phyloP scores from a whole-genome alignment of 2,888 invertebrate genomes.

The Protonemura montana region DNA sequence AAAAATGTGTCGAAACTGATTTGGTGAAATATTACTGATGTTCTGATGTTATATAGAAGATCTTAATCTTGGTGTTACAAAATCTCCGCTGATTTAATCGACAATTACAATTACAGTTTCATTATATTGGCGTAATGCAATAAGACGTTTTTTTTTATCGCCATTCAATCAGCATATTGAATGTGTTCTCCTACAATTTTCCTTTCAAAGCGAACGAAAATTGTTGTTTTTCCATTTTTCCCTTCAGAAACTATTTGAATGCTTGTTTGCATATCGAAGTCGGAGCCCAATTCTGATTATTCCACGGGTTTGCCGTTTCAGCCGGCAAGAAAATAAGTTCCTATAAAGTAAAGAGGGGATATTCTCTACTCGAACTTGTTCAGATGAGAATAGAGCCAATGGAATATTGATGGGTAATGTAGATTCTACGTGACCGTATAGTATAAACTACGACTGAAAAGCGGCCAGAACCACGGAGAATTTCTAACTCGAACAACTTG shows the following conservation, averaged over 20 bases:
- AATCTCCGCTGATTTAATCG: too few relatives aligned
- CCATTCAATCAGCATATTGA: background rate
- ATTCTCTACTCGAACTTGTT: background rate
- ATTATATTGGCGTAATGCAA: background rate
- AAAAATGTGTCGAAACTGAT: too few relatives aligned
- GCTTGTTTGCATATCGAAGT: background rate
- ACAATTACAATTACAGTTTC: too few relatives aligned
- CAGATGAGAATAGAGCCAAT: background rate
- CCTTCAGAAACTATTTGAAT: background rate
- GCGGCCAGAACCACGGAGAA: background rate
- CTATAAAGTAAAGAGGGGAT: background rate
- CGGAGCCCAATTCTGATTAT: background rate
- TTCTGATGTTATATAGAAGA: too few relatives aligned
- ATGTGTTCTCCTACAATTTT: background rate
- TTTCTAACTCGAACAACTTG: background rate
- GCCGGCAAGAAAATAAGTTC: background rate
- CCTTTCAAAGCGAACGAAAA: background rate
- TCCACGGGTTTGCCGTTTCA: background rate
- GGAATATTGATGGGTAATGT: constrained; percentile 4
- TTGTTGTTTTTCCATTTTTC: background rate
- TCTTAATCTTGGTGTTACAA: too few relatives aligned
- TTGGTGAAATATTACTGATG: too few relatives aligned
- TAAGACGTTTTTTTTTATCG: background rate
- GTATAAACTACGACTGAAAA: background rate
- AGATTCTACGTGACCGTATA: background rate